Evolutionary conservation across 1,140 invertebrate species (phyloP), one percentile per base, ranked within the genome.

Genomic region (Mamestra configurata): DNA sequence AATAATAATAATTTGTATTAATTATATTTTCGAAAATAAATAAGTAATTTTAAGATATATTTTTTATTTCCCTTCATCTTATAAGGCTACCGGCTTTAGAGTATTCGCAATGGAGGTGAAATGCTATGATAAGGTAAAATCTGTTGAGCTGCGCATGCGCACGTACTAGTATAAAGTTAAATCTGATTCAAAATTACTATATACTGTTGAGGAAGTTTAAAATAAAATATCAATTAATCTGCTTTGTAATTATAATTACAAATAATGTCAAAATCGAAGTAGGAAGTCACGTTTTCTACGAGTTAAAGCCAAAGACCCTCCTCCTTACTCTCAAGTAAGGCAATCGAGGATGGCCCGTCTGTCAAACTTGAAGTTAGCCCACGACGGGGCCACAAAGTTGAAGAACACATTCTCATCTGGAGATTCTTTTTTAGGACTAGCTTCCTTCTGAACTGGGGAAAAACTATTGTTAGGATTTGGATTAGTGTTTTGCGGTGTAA

Each of bases 331-430:
- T 94, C 90, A 95, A 86, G 89, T 92, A 22, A 95, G 92, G 83
- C 95, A 96, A 40, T 96, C 95, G 73, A 96, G 89, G 27, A 96
- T 96, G 13, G 96, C 96, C 66, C 92, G 93, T 80, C 86, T 92
- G 82, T 96, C 95, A 87, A 96, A 96, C 84, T 96, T 96, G 83
- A 96, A 96, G 86, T 96, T 96, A 1, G 95, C 89, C 96, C 96
- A 96, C 11, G 96, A 96, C 11, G 96, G 95, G 3, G 96, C 95
- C 61, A 94, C 92, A 71, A 96, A 96, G 73, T 92, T 92, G 7
- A 89, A 82, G 77, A 86, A 89, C 7, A 49, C 46, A 31, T 72
- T 82, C 18, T 85, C 79, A 55, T 89, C 86, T 11, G 40, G 73
- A 76, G 57, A 64, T 49, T 70, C 64, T 10, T 27, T 82, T 0